Evolutionary conservation across 1,140 invertebrate genomes (phyloP), one percentile per base, ranked within the genome.

Genomic region (Halictus rubicundus): DNA sequence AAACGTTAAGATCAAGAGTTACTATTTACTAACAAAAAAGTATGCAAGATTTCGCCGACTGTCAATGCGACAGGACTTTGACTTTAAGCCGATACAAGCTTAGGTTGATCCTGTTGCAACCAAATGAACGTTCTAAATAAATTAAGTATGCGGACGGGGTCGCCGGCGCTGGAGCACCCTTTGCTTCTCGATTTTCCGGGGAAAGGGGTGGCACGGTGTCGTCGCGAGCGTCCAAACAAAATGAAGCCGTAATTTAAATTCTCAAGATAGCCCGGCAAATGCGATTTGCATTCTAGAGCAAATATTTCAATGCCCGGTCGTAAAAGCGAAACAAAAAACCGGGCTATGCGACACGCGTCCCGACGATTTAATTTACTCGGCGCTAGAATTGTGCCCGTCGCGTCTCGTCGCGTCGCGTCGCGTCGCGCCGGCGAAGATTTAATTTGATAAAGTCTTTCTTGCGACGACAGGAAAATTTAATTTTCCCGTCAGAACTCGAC

Each of bases 221-320:
- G 27, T 72, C 25, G 46, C 54, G 2, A 2, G 6, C 23, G 10
- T 27, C 19, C 6, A 42, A 64, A 70, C 54, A 25, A 64, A 64
- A 71, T 23, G 60, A 78, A 72, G 14, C 23, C 57, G 60, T 73
- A 65, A 78, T 64, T 78, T 64, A 72, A 78, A 73, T 73, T 78
- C 49, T 49, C 27, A 14, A 63, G 59, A 61, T 42, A 54, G 6
- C 19, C 7, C 6, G 42, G 32, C 57, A 19, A n/a, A 54, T 37
- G 21, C 57, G 57, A 70, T 71, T 64, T 46, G 25, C 39, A 65
- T 73, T 70, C 59, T 25, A 23, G 21, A 21, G 37, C 14, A 73
- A 78, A 78, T 78, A 65, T 73, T 71, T 78, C 49, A 65, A 72
- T 60, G 49, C 32, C 9, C 25, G 19, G 12, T 19, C 27, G 32